These are phyloP conservation scores for Phrynosoma blainvillii DNA, from an alignment of 2,113 vertebrate genomes.

Conservation along the genomic window DNA sequence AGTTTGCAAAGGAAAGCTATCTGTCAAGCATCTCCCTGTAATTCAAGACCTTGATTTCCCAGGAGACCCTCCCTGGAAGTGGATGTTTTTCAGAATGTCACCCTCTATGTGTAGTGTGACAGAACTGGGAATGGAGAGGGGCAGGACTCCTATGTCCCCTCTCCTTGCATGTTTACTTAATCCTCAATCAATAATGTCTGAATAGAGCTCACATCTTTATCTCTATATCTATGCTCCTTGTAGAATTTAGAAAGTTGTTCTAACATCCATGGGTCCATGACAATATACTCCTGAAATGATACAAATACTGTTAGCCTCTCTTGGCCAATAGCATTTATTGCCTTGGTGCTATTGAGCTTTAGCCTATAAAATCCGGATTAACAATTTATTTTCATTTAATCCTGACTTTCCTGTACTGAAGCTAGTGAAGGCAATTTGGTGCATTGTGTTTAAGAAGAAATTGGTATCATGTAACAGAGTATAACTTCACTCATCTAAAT, in stretches of 20 bases:
- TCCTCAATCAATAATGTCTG: neutral
- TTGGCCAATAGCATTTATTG: slow-evolving; percentile 19
- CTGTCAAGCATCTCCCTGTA: neutral
- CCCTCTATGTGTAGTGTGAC: neutral
- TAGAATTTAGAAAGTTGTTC: neutral
- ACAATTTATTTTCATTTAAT: slow-evolving; percentile 21
- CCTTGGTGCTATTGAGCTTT: neutral
- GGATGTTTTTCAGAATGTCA: neutral
- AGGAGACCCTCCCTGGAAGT: neutral
- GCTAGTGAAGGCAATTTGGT: slow-evolving; percentile 15
- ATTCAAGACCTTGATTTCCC: neutral
- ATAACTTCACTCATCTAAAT: slow-evolving; percentile 41
- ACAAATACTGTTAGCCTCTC: neutral
- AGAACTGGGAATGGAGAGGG: neutral
- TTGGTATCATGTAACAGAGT: slow-evolving; percentile 37
- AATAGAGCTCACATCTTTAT: neutral
- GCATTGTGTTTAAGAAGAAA: slow-evolving; percentile 31
- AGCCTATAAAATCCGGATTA: slow-evolving; percentile 30
- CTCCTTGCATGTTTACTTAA: neutral
- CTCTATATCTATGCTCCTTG: neutral
- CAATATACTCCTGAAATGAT: neutral
- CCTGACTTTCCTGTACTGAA: slow-evolving; percentile 5
- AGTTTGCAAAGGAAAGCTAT: neutral
- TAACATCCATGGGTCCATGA: neutral
- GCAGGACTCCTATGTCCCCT: no score